Conservation (phyloP, 2,113 vertebrate genomes). For the Salvelinus sp. region DNA sequence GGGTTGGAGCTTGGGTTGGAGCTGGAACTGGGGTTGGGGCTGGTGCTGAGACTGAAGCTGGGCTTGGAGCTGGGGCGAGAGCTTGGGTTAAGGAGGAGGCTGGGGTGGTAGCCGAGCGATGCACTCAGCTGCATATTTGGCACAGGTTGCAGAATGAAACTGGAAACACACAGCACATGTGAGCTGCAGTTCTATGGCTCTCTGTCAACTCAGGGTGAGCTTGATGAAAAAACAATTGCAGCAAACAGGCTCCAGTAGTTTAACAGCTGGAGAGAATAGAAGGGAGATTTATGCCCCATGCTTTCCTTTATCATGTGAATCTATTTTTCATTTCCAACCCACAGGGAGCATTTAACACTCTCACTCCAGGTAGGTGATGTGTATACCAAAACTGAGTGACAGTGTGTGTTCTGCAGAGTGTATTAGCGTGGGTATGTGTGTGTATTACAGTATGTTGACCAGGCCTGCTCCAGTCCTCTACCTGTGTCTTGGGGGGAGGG, state of each 20-base stretch:
- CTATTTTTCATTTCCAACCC: neutral
- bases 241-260: constrained; percentile 7
- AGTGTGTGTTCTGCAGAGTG: neutral
- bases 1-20: constrained; percentile 48
- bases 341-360: constrained; percentile 1
- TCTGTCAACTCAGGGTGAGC: neutral
- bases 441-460: neutral
- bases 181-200: constrained; percentile 22
- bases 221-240: constrained; percentile 4
- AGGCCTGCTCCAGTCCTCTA: constrained; percentile 67
- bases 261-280: constrained; percentile 8
- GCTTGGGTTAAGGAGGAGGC: constrained; percentile 63
- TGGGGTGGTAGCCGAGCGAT: constrained; percentile 56
- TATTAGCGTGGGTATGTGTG: constrained; percentile 9
- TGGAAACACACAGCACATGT: constrained; percentile 73
- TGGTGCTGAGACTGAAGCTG: constrained; percentile 66
- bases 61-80: constrained; percentile 60
- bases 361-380: neutral
- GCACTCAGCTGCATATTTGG: constrained; percentile 75
- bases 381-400: neutral
- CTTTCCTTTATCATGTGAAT: neutral
- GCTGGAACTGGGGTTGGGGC: constrained; percentile 70
- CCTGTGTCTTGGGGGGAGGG: constrained; percentile 82
- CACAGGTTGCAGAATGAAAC: constrained; percentile 80
- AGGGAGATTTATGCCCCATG: neutral